Percentiles rank a stretch among this genome's conserved stretches.
Conservation (phyloP, 2,113 vertebrate genomes). For the Lichenostomus cassidix region DNA sequence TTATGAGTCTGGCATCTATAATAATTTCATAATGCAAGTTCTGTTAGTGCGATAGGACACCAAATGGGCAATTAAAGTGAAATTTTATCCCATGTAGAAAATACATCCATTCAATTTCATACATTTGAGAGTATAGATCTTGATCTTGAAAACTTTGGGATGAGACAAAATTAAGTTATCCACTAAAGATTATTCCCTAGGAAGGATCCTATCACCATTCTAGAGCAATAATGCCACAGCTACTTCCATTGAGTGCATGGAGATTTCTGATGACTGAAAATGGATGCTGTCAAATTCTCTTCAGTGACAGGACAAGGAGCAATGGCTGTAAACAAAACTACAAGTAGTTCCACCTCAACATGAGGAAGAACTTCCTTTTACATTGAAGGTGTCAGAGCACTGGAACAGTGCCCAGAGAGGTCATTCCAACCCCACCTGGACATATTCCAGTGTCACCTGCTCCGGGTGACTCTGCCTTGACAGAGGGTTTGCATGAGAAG, state of each 20-base stretch:
- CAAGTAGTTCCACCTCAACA: not conserved
- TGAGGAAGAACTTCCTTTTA: not conserved
- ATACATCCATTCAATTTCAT: not conserved
- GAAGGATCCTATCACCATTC: not conserved
- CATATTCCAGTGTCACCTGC: rapidly evolving
- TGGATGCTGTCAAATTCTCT: not conserved
- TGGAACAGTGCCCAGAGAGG: not conserved
- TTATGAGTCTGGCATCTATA: not conserved
- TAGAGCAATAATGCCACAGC: not conserved
- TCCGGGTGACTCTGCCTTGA: not conserved
- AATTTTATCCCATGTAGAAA: not conserved
- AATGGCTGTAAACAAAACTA: not conserved
- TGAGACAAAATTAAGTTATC: not conserved
- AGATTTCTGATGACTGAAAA: not conserved
- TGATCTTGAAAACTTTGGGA: not conserved
- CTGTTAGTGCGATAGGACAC: not conserved
- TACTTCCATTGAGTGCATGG: not conserved
- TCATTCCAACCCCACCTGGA: not conserved
- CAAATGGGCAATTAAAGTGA: not conserved
- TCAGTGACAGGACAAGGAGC: not conserved
- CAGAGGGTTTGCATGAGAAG: not conserved
- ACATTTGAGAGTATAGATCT: not conserved
- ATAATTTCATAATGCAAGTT: not conserved
- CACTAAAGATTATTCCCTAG: not conserved
- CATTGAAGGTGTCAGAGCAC: not conserved